Evolutionary conservation across 1,140 invertebrate genomes (phyloP), one percentile per base, ranked within the genome.

Genomic region (Drosophila miranda): DNA sequence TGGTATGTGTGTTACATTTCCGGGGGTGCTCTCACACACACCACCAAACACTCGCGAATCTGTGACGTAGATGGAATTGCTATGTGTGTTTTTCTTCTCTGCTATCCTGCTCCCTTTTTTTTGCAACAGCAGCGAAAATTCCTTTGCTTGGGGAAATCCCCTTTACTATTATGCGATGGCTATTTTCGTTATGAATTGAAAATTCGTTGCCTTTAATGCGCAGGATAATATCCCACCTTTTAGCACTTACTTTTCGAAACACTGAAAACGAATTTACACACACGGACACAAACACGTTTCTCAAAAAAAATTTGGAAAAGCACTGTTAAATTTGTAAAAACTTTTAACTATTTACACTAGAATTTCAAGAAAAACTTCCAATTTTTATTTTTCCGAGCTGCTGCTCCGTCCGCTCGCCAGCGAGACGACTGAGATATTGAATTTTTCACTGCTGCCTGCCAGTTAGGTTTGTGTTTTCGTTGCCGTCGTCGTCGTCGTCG

Each of bases 1-100:
- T 50, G 28, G 75, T 79, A 34, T 77, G 72, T 55, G 63, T 72
- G 77, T 86, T 86, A 86, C 81, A 86, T 86, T 86, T 86, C 81
- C 81, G 81, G 81, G 81, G 81, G 81, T 86, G 79, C 74, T 67
- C 70, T 43, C 45, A 50, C 61, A 46, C 53, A 86, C 59, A 52
- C 56, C 11, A 38, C 3, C 34, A 5, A 38, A 61, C 50, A 70
- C 48, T 73, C 69, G 41, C 61, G 64, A 61, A 57, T 76, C 51
- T 81, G 81, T 86, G 81, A 86, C 81, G 81, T 86, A 87, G 72
- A 78, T 82, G 50, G 44, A 28, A 26, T 48, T 56, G 70, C 71
- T 74, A 49, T 57, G 63, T 73, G 56, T 71, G 68, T 74, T 58
- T 60, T 59, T 69, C 49, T 70, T 56, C 43, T 54, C 42, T 11